These are phyloP conservation scores for Yponomeuta malinellus DNA, from an alignment of 2,888 invertebrate species.

Conservation along the genomic window DNA sequence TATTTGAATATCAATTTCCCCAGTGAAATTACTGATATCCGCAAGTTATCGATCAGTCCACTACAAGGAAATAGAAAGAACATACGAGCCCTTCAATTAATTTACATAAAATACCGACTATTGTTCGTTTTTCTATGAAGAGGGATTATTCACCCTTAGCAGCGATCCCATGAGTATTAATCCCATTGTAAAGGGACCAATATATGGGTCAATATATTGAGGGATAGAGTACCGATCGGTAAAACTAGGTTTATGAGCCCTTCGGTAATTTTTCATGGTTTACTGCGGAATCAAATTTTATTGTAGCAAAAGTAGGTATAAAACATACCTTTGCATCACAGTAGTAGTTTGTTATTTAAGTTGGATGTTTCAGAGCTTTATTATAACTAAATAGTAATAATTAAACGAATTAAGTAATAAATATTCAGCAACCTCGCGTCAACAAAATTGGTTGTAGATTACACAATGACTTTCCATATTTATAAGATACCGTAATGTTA, in stretches of 20 bases:
- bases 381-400: too few relatives aligned
- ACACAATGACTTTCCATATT: too few relatives aligned
- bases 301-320: too few relatives aligned
- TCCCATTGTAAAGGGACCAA: constrained; percentile 43
- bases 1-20: background rate
- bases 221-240: constrained; percentile 29
- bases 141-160: constrained; percentile 65
- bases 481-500: too few relatives aligned
- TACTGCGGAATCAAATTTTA: too few relatives aligned
- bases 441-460: too few relatives aligned
- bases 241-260: background rate
- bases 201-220: constrained; percentile 37
- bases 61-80: constrained; percentile 32
- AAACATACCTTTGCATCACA: too few relatives aligned
- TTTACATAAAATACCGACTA: constrained; percentile 66
- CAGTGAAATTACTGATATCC: constrained; percentile 27
- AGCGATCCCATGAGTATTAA: constrained; percentile 58
- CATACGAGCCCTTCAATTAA: constrained; percentile 60
- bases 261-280: background rate
- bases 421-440: too few relatives aligned
- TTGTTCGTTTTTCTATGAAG: constrained; percentile 68
- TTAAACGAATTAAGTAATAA: too few relatives aligned
- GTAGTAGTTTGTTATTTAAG: too few relatives aligned
- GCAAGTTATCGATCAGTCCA: constrained; percentile 38
- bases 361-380: too few relatives aligned